Evolutionary conservation across 2,113 vertebrate species (phyloP), one percentile per base, ranked within the genome.

Genomic region (Heterotis niloticus): DNA sequence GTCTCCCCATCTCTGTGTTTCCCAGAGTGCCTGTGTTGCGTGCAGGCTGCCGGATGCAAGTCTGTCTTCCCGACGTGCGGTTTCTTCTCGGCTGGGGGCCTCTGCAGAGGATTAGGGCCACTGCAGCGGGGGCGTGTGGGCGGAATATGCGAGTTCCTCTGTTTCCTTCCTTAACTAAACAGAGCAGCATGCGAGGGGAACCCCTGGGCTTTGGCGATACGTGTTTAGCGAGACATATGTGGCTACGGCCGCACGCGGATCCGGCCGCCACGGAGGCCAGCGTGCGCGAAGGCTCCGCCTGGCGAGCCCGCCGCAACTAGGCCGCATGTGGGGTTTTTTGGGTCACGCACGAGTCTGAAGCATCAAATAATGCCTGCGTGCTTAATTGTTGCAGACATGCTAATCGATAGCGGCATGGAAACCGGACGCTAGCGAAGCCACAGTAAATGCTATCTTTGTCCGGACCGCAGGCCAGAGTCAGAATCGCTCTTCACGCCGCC

Each of bases 361-460:
- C 20, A 56, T 74, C 71, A 74, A 74, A 74, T 74, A 74, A 57
- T 24, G 52, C 71, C 54, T 26, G 54, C n/a, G 23, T 57, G 71
- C 52, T 74, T 74, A 74, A 74, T 74, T 74, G 71, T 54, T 74
- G 71, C 57, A 28, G 71, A 74, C 54, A 59, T n/a, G 57, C 3
- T 54, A 74, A 74, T 74, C 71, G 26, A 74, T 74, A 5, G 51
- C 20, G 28, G 23, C n/a, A 1, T 54, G 71, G 57, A 14, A 26
- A 24, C 54, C 18, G 51, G 26, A 23, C 26, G 28, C 20, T 57
- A 57, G 7, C 10, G 71, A 57, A 54, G 24, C 14, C 1, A 13
- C 12, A 16, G 52, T 54, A 51, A 69, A 74, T 16, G 52, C 24
- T 74, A 59, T 59, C 71, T 74, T 74, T 74, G 57, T 74, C 71